These are phyloP conservation scores for Lacerta viridis DNA, from an alignment of 2,797 vertebrate species.

Conservation along the genomic window DNA sequence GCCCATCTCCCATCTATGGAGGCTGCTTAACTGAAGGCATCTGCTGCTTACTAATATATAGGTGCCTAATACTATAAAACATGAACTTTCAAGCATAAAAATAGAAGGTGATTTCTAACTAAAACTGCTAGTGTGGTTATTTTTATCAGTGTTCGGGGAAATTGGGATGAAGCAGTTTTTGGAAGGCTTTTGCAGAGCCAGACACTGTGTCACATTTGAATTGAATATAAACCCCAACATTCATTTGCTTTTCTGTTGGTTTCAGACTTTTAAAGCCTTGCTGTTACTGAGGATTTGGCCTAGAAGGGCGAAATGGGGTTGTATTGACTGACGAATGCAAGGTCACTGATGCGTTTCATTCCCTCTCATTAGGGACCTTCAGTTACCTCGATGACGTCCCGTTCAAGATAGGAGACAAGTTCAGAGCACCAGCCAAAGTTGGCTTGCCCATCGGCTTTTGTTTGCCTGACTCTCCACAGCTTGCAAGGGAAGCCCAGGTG, in stretches of 20 bases:
- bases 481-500: conserved; percentile 88
- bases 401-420: conserved; percentile 97
- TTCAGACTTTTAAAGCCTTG: background rate
- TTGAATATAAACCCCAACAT: background rate
- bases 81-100: background rate
- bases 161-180: background rate
- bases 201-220: background rate
- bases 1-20: background rate
- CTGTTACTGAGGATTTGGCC: background rate
- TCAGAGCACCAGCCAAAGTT: conserved; percentile 94
- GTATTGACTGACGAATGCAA: background rate
- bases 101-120: background rate
- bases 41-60: background rate
- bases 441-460: conserved; percentile 95
- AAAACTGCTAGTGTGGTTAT: background rate
- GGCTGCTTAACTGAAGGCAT: too few relatives aligned
- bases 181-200: background rate
- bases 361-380: conserved; percentile 87
- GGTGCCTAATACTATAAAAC: background rate
- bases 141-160: background rate
- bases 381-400: conserved; percentile 98
- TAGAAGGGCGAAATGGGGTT: background rate
- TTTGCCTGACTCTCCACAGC: conserved; percentile 86
- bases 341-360: conserved; percentile 59
- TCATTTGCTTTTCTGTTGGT: background rate